phyloP scores from a whole-genome alignment of 2,113 vertebrate genomes.

The Todiramphus saurophagus region DNA sequence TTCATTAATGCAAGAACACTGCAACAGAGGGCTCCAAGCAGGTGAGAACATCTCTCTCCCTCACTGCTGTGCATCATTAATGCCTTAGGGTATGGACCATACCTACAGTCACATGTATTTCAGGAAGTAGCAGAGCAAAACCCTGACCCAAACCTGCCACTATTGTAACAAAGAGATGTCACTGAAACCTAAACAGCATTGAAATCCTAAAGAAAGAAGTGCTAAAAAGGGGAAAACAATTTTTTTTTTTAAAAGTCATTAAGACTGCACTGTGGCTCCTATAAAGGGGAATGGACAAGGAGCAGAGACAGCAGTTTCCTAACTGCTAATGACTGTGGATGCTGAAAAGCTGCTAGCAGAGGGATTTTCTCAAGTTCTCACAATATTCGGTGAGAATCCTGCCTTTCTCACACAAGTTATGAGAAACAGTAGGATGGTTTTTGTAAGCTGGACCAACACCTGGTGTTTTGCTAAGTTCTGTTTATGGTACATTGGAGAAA shows the following conservation, averaged over 20 bases:
- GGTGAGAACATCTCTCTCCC: background rate
- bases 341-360: no score
- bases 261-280: background rate
- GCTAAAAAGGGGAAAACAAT: background rate
- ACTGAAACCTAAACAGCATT: background rate
- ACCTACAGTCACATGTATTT: background rate
- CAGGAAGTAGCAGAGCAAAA: background rate
- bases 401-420: no score
- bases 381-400: no score
- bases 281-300: background rate
- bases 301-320: background rate
- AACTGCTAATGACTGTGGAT: background rate
- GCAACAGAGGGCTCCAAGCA: background rate
- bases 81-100: background rate
- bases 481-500: no score
- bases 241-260: background rate
- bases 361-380: no score
- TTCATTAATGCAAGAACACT: background rate
- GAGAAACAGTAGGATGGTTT: no score
- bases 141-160: background rate
- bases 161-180: background rate
- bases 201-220: background rate
- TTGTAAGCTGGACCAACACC: no score
- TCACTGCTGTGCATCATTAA: background rate
- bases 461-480: no score